Conservation (phyloP, 2,113 vertebrate genomes). For the Pedionomus torquatus region DNA sequence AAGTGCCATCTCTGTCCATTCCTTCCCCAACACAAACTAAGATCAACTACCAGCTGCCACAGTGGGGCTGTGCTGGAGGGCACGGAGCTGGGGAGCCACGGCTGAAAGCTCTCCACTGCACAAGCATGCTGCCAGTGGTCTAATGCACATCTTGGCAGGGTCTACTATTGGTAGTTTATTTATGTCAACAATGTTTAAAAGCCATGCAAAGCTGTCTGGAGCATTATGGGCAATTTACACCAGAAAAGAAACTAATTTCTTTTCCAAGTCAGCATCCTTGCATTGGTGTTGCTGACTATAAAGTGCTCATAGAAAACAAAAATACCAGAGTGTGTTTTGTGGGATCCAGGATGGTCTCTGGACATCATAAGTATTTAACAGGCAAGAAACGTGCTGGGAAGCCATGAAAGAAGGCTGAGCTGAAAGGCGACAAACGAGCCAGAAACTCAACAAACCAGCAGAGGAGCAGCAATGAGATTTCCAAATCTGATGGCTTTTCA, state of each 20-base stretch:
- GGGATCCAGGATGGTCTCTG: fast-evolving
- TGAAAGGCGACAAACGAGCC: neutral
- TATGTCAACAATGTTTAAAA: neutral
- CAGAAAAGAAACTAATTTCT: neutral
- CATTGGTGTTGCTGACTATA: neutral
- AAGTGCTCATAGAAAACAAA: neutral
- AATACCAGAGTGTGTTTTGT: neutral
- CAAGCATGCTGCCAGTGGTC: neutral
- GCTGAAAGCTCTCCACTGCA: neutral
- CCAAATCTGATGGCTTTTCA: neutral
- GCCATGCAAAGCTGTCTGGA: neutral
- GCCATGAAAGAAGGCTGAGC: neutral
- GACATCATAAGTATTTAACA: neutral
- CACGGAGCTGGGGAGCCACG: fast-evolving
- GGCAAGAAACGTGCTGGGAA: neutral
- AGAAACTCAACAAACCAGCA: neutral
- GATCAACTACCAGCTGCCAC: neutral
- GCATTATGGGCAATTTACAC: neutral
- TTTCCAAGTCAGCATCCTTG: neutral
- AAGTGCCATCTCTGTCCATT: neutral
- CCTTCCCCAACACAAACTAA: neutral
- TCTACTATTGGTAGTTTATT: neutral
- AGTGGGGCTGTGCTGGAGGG: neutral
- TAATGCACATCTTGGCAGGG: neutral
- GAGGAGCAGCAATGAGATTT: neutral